These are phyloP conservation scores for Magallana ariakensis DNA, from an alignment of 1,140 invertebrate genomes.

Conservation along the genomic window DNA sequence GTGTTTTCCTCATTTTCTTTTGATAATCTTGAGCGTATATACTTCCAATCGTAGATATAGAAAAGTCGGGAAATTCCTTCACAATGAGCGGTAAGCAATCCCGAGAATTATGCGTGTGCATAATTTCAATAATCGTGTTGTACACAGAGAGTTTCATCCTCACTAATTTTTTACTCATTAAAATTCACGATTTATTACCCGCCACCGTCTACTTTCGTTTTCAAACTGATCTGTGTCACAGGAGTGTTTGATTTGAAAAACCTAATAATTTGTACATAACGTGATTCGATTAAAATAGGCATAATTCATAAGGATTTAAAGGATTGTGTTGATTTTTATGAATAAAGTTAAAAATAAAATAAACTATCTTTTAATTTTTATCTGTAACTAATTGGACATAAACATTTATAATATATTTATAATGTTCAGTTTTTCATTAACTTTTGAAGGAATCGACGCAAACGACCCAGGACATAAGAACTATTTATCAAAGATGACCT, in stretches of 20 bases:
- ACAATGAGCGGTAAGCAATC: slow-evolving; percentile 59
- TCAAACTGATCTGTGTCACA: background rate
- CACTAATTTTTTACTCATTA: background rate
- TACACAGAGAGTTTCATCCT: slow-evolving; percentile 64
- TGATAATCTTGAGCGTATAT: slow-evolving; percentile 79
- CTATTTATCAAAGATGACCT: slow-evolving; percentile 65
- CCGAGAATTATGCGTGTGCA: slow-evolving; percentile 61
- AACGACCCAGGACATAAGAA: slow-evolving; percentile 59
- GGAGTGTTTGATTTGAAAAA: background rate
- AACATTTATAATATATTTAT: no score
- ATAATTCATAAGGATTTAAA: no score
- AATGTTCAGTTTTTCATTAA: background rate
- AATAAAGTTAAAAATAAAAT: no score
- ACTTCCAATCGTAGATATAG: slow-evolving; percentile 73
- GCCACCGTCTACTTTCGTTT: slow-evolving; percentile 14
- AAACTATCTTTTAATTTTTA: no score
- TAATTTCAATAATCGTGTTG: slow-evolving; percentile 62
- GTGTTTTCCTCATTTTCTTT: slow-evolving; percentile 75
- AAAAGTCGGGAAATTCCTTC: slow-evolving; percentile 61
- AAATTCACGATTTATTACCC: background rate
- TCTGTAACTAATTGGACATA: no score
- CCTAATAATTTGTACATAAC: background rate
- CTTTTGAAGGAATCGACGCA: slow-evolving; percentile 67
- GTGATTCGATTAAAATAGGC: background rate
- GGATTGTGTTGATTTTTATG: no score